Conservation (phyloP, 2,797 vertebrate species). For the Onychomys torridus region DNA sequence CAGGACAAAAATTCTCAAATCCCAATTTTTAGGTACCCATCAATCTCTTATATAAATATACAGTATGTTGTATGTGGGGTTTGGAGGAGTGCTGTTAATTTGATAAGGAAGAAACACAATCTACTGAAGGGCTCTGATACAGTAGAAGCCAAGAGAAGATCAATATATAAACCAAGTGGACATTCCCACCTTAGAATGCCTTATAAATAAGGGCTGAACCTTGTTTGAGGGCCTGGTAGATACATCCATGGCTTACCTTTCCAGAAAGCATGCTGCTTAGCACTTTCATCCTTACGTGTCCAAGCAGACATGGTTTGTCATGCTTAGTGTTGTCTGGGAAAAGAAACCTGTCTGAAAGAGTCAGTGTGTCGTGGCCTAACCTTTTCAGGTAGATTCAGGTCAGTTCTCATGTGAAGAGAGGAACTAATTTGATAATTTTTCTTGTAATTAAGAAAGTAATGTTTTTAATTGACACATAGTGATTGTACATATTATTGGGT, state of each 20-base stretch:
- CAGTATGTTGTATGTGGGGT: not conserved
- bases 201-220: not conserved
- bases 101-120: not conserved
- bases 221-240: not conserved
- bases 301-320: not conserved
- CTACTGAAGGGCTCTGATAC: constrained; percentile 12
- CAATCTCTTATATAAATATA: not conserved
- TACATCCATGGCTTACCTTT: constrained; percentile 24
- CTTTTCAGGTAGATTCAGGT: not conserved
- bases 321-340: not conserved
- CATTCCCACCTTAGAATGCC: not conserved
- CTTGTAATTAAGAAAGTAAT: not conserved
- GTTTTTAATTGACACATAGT: not conserved
- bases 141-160: not conserved
- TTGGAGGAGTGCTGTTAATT: not conserved
- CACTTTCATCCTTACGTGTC: not conserved
- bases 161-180: not conserved
- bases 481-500: not conserved
- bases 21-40: not conserved
- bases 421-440: constrained; percentile 16
- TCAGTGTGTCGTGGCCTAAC: not conserved
- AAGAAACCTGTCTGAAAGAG: constrained; percentile 17
- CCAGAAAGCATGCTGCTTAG: not conserved
- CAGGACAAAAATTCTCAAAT: not conserved
- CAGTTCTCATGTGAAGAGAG: constrained; percentile 1